phyloP scores from a whole-genome alignment of 2,888 invertebrate genomes.

The Marasmarcha lunaedactyla region DNA sequence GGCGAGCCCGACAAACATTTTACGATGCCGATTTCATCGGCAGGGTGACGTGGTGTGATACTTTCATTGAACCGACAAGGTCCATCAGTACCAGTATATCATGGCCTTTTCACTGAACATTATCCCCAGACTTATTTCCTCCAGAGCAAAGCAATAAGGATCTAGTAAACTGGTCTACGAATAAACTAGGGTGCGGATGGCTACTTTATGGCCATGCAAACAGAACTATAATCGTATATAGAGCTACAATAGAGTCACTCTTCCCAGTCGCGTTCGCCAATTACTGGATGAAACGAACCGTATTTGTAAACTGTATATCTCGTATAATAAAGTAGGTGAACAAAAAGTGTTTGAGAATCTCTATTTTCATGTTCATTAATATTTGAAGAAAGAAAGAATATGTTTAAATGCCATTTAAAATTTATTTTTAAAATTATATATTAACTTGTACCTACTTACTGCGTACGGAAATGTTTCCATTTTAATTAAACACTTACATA shows the following conservation, averaged over 20 bases:
- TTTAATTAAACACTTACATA: too few species aligned
- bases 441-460: too few species aligned
- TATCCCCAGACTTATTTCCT: constrained; percentile 13
- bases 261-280: too few species aligned
- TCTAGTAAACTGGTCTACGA: constrained; percentile 17
- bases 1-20: constrained; percentile 20
- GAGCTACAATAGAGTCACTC: neutral
- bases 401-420: too few species aligned
- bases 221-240: constrained; percentile 32
- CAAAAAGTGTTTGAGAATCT: too few species aligned
- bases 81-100: constrained; percentile 25
- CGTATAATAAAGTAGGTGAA: too few species aligned
- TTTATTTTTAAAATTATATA: too few species aligned
- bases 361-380: too few species aligned
- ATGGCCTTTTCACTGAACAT: constrained; percentile 21
- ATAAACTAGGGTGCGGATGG: constrained; percentile 40
- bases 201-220: constrained; percentile 55
- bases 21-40: constrained; percentile 46
- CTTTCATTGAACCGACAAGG: constrained; percentile 40
- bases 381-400: too few species aligned
- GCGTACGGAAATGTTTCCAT: too few species aligned
- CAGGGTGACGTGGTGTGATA: constrained; percentile 49
- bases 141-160: constrained; percentile 27
- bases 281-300: too few species aligned
- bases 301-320: too few species aligned